These are phyloP conservation scores for Peromyscus californicus DNA, from an alignment of 2,113 vertebrate genomes.

Conservation along the genomic window DNA sequence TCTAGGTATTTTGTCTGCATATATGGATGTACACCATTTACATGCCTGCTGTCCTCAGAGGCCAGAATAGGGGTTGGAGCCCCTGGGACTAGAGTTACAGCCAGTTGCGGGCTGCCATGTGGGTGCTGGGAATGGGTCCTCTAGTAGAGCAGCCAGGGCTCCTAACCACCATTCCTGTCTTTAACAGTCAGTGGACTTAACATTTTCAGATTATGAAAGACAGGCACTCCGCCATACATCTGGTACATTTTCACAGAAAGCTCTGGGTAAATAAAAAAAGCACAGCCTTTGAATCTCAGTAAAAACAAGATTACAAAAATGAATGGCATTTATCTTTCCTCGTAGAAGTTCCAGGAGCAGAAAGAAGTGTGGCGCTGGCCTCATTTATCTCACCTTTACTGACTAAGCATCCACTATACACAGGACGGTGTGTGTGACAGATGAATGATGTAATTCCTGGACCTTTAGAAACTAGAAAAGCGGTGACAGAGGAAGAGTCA, in stretches of 20 bases:
- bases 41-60: neutral
- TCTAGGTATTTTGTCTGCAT: neutral
- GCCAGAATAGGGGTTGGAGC: neutral
- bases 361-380: neutral
- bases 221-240: neutral
- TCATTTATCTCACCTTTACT: neutral
- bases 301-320: neutral
- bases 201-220: constrained; percentile 3
- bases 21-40: fast-evolving
- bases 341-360: neutral
- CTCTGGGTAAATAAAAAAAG: neutral
- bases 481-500: neutral
- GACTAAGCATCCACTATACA: neutral
- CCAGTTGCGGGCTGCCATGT: neutral
- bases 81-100: neutral
- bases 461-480: neutral
- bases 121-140: neutral
- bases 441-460: neutral
- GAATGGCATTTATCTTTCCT: neutral
- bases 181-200: neutral
- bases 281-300: neutral
- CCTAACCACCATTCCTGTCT: neutral
- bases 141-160: neutral
- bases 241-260: neutral
- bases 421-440: neutral